Base-by-base conservation (phyloP, 2,888 invertebrate species). In the Harpalus rufipes region DNA sequence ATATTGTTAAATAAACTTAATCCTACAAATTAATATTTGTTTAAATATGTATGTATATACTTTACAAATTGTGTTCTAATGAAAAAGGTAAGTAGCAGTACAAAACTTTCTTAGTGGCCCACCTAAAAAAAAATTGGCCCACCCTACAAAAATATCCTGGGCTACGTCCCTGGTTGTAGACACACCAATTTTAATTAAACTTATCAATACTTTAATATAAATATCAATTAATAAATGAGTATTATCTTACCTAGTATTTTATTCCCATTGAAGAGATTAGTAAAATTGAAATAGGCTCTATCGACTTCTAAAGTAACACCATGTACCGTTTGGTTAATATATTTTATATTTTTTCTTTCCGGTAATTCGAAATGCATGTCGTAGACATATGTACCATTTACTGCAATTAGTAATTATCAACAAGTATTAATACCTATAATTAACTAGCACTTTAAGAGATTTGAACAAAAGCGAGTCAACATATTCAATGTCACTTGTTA, bases 211-310 rank as follows among this genome's bases (percentile, higher is more conserved):
- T 21, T 21, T 21, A 21, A 21, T 1, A 21, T 21, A 3, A 21
- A 21, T 32, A 4, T 6, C 6, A 4, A 32, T 32, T 5, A 0
- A 5, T 32, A 0, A 32, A 32, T 25, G 25, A 25, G 25, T 25
- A 25, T 32, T 32, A 32, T 5, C 12, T 85, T 85, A 88, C 89
- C 88, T 84, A 89, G 85, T n/a, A 18, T 51, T 83, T 88, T 87
- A 72, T 89, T 88, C 25, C 89, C 89, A 65, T 88, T 87, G 82
- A 90, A 90, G 5, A 89, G 81, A 85, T 89, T 89, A 16, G 89
- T 89, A 7, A 89, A 86, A 8, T 81, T 39, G 72, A 85, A 85
- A 32, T 85, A 61, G 8, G 80, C 80, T 41, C 41, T 18, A 0
- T 80, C 59, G 18, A 7, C 8, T 2, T 58, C 59, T 25, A 80